Evolutionary conservation across 64 coral and sea anemone genomes (phyloP).

Genomic region (Pachyseris speciosa): DNA sequence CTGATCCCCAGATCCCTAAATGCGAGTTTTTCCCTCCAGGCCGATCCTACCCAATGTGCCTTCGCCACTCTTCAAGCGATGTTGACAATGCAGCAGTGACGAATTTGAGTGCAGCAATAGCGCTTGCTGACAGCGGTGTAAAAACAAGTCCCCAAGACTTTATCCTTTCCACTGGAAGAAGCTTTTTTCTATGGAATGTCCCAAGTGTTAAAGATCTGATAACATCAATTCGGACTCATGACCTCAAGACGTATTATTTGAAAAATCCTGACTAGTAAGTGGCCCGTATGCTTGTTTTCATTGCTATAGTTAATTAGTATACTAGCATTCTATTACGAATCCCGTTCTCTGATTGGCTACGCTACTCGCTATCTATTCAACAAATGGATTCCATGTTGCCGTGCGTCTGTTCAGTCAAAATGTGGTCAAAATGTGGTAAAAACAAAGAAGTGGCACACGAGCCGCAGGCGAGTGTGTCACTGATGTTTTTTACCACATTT

Average conservation of each 20-base stretch:
- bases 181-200: slow-evolving; percentile 20
- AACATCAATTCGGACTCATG: neutral
- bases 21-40: slow-evolving; percentile 81
- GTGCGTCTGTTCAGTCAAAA: too few species aligned
- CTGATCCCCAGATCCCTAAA: slow-evolving; percentile 58
- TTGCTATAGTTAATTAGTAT: too few species aligned
- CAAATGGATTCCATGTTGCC: too few species aligned
- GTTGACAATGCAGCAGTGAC: slow-evolving; percentile 36
- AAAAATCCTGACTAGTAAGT: slow-evolving; percentile 28
- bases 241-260: neutral
- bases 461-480: too few species aligned
- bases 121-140: too few species aligned
- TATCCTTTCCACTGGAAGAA: slow-evolving; percentile 77
- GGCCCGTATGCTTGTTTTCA: too few species aligned
- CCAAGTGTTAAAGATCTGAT: slow-evolving; percentile 42
- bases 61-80: slow-evolving; percentile 68
- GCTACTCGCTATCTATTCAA: too few species aligned
- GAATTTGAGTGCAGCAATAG: slow-evolving; percentile 73
- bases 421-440: too few species aligned
- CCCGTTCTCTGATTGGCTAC: too few species aligned
- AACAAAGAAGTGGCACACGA: too few species aligned
- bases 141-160: slow-evolving; percentile 67
- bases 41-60: slow-evolving; percentile 58
- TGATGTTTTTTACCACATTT: too few species aligned
- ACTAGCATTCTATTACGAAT: too few species aligned